Evolutionary conservation across 2,113 vertebrate species (phyloP).

Genomic region (Carassius gibelio): DNA sequence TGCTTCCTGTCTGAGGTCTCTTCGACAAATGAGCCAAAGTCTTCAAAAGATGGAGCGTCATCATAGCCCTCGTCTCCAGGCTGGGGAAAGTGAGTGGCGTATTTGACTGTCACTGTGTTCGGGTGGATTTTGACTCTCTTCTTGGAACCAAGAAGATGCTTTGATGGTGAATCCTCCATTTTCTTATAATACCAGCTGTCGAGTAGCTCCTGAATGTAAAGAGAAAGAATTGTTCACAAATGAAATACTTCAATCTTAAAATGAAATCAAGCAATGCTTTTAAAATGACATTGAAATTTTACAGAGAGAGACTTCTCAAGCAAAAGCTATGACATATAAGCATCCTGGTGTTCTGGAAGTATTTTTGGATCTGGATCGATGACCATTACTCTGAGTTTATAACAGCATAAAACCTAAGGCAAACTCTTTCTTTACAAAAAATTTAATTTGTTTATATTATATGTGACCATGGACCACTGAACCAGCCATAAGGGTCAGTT

Average conservation of each 20-base stretch:
- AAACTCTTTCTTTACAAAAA: background rate
- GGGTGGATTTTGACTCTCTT: conserved; percentile 96
- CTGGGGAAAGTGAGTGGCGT: conserved; percentile 90
- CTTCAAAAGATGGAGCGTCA: conserved; percentile 84
- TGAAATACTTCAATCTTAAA: background rate
- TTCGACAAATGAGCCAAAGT: conserved; percentile 82
- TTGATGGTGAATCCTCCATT: conserved; percentile 84
- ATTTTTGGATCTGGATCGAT: conserved; percentile 8
- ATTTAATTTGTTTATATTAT: background rate
- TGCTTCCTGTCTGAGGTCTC: conserved; percentile 84
- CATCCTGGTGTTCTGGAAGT: background rate
- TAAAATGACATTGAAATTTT: background rate
- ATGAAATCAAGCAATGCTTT: background rate
- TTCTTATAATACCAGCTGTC: conserved; percentile 8
- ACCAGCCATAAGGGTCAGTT: no score
- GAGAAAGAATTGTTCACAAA: background rate
- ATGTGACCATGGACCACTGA: background rate
- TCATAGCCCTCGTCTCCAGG: conserved; percentile 88
- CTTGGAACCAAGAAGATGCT: conserved; percentile 83
- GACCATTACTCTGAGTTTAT: background rate
- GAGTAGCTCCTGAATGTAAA: background rate
- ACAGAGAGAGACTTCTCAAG: background rate
- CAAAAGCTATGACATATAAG: background rate
- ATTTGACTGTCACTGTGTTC: conserved; percentile 91
- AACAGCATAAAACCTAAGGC: background rate